phyloP scores from a whole-genome alignment of 2,797 vertebrate species.

The Sitta carolinensis region DNA sequence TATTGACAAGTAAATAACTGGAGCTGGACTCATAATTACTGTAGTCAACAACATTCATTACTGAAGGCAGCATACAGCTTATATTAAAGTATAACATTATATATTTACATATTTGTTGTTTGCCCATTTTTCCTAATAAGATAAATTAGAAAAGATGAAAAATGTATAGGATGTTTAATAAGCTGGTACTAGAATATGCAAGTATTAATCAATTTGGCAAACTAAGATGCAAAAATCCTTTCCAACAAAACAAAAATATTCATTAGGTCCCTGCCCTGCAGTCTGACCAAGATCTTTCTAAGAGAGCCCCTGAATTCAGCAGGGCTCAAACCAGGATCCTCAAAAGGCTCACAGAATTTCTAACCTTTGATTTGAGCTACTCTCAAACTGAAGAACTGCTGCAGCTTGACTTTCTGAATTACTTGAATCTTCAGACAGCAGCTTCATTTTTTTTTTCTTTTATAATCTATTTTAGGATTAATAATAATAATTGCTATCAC shows the following conservation, averaged over 20 bases:
- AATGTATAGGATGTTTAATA: neutral
- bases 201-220: neutral
- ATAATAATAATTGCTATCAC: neutral
- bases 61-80: neutral
- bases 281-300: neutral
- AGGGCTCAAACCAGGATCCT: neutral
- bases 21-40: constrained; percentile 25
- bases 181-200: neutral
- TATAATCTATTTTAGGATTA: neutral
- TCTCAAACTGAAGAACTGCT: neutral
- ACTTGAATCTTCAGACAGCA: neutral
- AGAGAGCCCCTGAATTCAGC: neutral
- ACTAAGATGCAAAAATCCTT: neutral
- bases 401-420: neutral
- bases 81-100: neutral
- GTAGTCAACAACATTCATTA: constrained; percentile 13
- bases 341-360: neutral
- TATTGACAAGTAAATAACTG: constrained; percentile 29
- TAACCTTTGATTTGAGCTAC: neutral
- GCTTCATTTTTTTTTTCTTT: neutral
- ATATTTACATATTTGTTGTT: neutral
- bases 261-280: neutral
- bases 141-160: neutral
- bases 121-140: neutral
- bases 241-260: neutral